Percentiles rank a stretch among this genome's conserved stretches.
Evolutionary conservation across 2,797 vertebrate species (phyloP).

Genomic region (Gallinago nigripennis): DNA sequence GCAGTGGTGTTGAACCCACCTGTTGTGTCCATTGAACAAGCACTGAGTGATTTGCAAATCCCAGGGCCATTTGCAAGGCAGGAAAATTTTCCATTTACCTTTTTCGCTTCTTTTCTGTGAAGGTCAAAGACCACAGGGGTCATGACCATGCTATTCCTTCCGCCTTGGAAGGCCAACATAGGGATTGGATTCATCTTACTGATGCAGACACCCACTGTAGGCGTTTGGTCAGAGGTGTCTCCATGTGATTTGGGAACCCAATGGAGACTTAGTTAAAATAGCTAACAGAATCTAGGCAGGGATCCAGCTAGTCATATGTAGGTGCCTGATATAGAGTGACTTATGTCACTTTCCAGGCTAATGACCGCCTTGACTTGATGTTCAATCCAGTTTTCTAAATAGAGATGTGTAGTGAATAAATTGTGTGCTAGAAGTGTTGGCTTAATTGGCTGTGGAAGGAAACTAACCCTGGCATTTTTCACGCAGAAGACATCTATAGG

Average conservation of each 20-base stretch:
- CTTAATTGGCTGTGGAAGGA: background rate
- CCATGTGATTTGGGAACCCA: background rate
- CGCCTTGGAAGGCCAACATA: background rate
- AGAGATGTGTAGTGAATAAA: background rate
- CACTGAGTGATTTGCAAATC: background rate
- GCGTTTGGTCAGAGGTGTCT: background rate
- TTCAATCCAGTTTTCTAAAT: background rate
- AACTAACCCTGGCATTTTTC: background rate
- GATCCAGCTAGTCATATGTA: background rate
- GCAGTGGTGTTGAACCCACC: background rate
- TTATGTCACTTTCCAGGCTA: background rate
- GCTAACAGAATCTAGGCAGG: background rate
- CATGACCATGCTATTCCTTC: background rate
- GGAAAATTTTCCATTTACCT: background rate
- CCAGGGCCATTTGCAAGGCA: background rate
- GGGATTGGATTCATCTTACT: background rate
- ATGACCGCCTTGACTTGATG: fast-evolving
- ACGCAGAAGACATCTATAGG: background rate
- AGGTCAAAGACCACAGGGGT: background rate
- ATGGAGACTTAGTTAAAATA: background rate
- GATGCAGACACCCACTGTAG: background rate
- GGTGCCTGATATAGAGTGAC: background rate
- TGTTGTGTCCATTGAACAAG: background rate
- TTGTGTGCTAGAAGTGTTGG: background rate
- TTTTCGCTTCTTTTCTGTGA: background rate